phyloP scores from a whole-genome alignment of 92 coral and sea anemone species.

The Epizoanthus illoricatus region DNA sequence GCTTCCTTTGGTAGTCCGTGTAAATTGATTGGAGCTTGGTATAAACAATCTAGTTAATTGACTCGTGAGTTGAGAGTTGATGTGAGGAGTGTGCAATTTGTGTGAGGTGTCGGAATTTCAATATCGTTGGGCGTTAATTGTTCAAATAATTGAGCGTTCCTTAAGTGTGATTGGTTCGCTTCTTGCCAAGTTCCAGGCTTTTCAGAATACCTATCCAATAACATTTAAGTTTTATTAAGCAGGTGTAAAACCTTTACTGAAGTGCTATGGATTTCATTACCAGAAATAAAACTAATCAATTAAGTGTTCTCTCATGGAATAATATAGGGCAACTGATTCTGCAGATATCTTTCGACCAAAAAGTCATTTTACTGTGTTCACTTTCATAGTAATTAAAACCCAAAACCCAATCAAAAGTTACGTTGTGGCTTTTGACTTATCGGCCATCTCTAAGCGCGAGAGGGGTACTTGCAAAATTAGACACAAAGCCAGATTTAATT shows the following conservation, averaged over 20 bases:
- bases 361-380: conserved; percentile 36
- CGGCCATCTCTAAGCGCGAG: conserved; percentile 21
- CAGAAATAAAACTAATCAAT: conserved; percentile 41
- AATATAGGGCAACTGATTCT: conserved; percentile 30
- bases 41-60: conserved; percentile 79
- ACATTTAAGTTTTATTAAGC: conserved; percentile 23
- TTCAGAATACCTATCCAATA: conserved; percentile 30
- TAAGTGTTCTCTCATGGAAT: conserved; percentile 23
- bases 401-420: conserved; percentile 23
- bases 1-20: conserved; percentile 58
- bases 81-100: conserved; percentile 57
- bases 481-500: conserved; percentile 42
- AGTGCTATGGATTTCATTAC: conserved; percentile 45
- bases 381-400: conserved; percentile 31
- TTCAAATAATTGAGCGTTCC: conserved; percentile 45
- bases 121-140: conserved; percentile 68
- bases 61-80: conserved; percentile 62
- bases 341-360: conserved; percentile 26
- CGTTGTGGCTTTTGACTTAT: conserved; percentile 20
- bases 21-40: conserved; percentile 74
- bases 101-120: conserved; percentile 78
- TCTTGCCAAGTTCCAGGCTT: conserved; percentile 19
- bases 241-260: conserved; percentile 32
- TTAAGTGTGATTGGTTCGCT: conserved; percentile 46
- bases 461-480: conserved; percentile 23